Base-by-base conservation (phyloP, 1,140 invertebrate species). In the Apis dorsata region DNA sequence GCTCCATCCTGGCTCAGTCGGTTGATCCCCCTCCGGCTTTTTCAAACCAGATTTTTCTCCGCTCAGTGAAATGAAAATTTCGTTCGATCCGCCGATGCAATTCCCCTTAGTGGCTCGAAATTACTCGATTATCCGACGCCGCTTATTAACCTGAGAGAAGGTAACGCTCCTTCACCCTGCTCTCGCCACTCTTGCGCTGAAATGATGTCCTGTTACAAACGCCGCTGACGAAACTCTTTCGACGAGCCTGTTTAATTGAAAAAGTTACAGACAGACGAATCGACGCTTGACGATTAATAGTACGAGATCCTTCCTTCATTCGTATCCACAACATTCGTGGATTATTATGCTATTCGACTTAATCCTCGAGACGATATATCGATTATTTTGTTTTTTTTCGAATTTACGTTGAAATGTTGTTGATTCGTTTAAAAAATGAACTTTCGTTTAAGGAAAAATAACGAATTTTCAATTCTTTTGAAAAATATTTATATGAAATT, bases 61-160 rank as follows among this genome's bases (percentile, higher is more conserved):
- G 1, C 12, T n/a, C 21, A 8, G 69, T 15, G 62, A 28, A 72
- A 72, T 55, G 70, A 72, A 72, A 72, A 72, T 72, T 72, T 72
- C 70, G 49, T 13, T 51, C 17, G 70, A 72, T 28, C 24, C 24
- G 19, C 34, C 55, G 62, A 75, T n/a, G 71, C 53, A 77, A 62
- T 77, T 66, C 44, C 63, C 28, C 34, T 44, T 44, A 44, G 34
- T 9, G 34, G 34, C 24, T 44, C 70, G 60, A 73, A 79, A 73
- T 84, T 79, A 73, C 77, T 79, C 82, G 77, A 79, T 84, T 79
- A 78, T 34, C 75, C 21, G 51, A 49, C 13, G 2, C 59, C 51
- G 68, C 59, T 83, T 78, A 84, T 84, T 84, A 84, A 66, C 77
- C 51, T n/a, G 62, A 53, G 72, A 60, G 59, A 79, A 83, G 49